Conservation (phyloP, 2,113 vertebrate genomes). For the Psilopogon haemacephalus region DNA sequence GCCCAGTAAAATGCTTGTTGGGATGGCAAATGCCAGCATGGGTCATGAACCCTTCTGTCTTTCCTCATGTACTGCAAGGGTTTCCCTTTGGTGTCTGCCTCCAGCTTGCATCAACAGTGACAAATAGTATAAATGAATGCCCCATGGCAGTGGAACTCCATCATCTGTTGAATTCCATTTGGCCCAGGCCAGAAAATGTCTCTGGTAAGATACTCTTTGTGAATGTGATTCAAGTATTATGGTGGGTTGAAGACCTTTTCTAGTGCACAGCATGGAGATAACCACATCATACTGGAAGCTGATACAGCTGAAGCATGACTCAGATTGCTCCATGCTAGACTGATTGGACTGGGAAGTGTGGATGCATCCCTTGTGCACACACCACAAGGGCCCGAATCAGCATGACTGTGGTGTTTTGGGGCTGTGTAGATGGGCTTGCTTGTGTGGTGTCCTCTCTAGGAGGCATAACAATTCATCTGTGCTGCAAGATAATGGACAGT, state of each 20-base stretch:
- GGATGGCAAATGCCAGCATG: background rate
- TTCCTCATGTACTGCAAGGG: accelerated
- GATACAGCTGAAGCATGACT: background rate
- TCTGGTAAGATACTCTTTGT: background rate
- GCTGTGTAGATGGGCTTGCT: background rate
- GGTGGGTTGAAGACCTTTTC: background rate
- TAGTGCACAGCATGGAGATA: accelerated
- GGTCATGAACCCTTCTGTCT: background rate
- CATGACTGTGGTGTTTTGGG: too few species aligned
- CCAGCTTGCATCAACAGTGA: accelerated
- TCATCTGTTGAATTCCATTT: background rate
- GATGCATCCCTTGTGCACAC: background rate
- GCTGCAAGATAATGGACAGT: too few species aligned
- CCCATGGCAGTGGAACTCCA: background rate
- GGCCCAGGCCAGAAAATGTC: background rate
- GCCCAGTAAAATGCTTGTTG: background rate
- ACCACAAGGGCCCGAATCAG: too few species aligned
- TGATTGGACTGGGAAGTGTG: background rate
- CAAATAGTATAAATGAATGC: accelerated
- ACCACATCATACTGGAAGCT: background rate
- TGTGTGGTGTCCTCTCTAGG: background rate
- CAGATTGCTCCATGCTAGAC: background rate
- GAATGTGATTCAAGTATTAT: background rate
- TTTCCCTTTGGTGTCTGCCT: background rate
- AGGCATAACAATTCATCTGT: too few species aligned